Evolutionary conservation across 2,888 invertebrate genomes (phyloP), one percentile per base, ranked within the genome.

Genomic region (Zaprionus bogoriensis): DNA sequence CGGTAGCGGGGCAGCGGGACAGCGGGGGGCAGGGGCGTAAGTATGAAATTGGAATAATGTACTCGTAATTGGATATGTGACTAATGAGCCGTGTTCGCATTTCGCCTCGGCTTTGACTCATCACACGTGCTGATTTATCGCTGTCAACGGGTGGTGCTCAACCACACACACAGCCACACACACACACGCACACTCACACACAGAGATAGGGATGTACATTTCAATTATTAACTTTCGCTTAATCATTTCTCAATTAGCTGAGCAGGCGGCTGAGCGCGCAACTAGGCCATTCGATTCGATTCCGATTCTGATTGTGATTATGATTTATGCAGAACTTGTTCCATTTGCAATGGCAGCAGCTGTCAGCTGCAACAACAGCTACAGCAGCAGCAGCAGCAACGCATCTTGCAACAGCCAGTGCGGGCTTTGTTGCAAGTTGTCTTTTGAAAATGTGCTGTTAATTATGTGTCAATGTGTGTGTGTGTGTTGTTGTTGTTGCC

Each of bases 51-150:
- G 81, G 64, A 83, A 84, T 79, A 87, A 87, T 79, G 87, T 83
- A 83, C 69, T 79, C 68, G 84, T 87, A 86, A 79, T 79, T 79
- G 74, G 79, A 73, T 80, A 80, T 83, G 81, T 87, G 79, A 79
- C 87, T 79, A 79, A 79, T 79, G 85, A 77, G 77, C 36, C 73
- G 47, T 75, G 60, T 42, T 41, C 59, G 77, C 73, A 17, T 36
- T 17, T 36, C 20, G 20, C 22, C 54, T 72, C 80, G 74, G 55
- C 81, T 84, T 84, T 84, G 79, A 87, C 87, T 77, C 82, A 87
- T 84, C 77, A 77, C 69, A 79, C 69, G 64, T 77, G 87, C 74
- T 84, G 80, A 87, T 77, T 87, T 80, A 77, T 68, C 52, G 85
- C 78, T 80, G 87, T 80, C 80, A 80, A 80, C 84, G 71, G 74